These are phyloP conservation scores for Calephelis nemesis DNA, from an alignment of 1,140 invertebrate genomes.

Conservation along the genomic window DNA sequence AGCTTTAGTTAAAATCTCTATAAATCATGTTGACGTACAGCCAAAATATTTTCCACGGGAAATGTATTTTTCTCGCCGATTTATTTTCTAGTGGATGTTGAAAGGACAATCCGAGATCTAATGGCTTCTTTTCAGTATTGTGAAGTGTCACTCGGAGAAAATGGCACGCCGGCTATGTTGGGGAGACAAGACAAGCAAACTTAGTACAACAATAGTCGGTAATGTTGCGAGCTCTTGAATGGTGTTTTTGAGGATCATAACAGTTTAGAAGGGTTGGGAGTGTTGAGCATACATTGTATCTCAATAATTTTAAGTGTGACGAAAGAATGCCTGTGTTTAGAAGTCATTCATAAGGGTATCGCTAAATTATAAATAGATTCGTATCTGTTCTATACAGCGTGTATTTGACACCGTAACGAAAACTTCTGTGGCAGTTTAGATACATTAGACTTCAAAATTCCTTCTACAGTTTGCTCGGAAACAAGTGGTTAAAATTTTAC, in stretches of 20 bases:
- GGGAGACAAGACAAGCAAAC: conserved; percentile 35
- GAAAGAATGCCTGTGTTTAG: too few relatives aligned
- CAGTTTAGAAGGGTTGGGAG: not conserved
- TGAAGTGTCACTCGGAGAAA: conserved; percentile 47
- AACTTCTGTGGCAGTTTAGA: too few relatives aligned
- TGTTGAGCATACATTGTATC: not conserved
- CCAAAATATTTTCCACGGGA: conserved; percentile 5
- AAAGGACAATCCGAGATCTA: conserved; percentile 32
- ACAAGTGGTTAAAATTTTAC: too few relatives aligned
- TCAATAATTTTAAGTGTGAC: too few relatives aligned
- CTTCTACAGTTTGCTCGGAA: too few relatives aligned
- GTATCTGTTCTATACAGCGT: too few relatives aligned
- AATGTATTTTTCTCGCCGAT: conserved; percentile 9
- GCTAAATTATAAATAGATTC: too few relatives aligned
- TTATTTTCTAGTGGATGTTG: conserved; percentile 22
- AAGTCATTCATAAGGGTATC: too few relatives aligned
- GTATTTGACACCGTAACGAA: too few relatives aligned
- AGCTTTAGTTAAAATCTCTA: conserved; percentile 6
- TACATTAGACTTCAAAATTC: too few relatives aligned
- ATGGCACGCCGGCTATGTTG: conserved; percentile 36
- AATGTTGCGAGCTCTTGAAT: conserved; percentile 29
- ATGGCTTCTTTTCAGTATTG: conserved; percentile 51
- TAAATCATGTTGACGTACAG: conserved; percentile 14
- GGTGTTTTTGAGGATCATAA: conserved; percentile 24
- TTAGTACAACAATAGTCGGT: conserved; percentile 28